Evolutionary conservation across 2,113 vertebrate species (phyloP).

Genomic region (Chinchilla lanigera): DNA sequence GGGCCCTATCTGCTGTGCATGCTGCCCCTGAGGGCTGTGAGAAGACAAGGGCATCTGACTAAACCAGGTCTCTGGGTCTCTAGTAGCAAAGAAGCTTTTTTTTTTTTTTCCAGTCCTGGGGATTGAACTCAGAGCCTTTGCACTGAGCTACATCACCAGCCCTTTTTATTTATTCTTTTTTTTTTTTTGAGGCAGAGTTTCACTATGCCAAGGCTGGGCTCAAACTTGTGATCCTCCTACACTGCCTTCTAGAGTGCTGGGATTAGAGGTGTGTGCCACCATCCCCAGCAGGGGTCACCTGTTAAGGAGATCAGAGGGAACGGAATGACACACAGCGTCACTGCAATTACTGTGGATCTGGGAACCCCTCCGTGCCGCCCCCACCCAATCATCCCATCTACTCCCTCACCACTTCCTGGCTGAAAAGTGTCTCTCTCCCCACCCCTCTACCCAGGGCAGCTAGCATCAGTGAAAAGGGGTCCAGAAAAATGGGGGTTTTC

Average conservation of each 20-base stretch:
- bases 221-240: neutral
- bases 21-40: neutral
- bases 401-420: neutral
- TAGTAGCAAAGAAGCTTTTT: neutral
- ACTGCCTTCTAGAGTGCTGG: neutral
- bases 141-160: neutral
- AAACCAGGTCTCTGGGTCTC: neutral
- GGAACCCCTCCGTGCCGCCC: neutral
- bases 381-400: neutral
- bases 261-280: neutral
- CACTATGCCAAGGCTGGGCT: neutral
- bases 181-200: neutral
- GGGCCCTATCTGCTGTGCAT: too few species aligned
- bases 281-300: neutral
- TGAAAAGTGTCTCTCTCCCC: neutral
- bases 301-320: neutral
- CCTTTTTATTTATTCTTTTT: neutral
- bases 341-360: fast-evolving
- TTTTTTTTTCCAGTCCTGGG: neutral
- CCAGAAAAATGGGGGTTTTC: neutral
- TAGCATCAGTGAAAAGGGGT: neutral
- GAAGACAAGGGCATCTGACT: too few species aligned
- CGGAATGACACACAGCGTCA: fast-evolving
- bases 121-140: neutral
- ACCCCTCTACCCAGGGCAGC: neutral